Percentiles rank a stretch among this genome's conserved stretches.
Conservation (phyloP, 2,888 invertebrate species). For the Drosophila atripex region DNA sequence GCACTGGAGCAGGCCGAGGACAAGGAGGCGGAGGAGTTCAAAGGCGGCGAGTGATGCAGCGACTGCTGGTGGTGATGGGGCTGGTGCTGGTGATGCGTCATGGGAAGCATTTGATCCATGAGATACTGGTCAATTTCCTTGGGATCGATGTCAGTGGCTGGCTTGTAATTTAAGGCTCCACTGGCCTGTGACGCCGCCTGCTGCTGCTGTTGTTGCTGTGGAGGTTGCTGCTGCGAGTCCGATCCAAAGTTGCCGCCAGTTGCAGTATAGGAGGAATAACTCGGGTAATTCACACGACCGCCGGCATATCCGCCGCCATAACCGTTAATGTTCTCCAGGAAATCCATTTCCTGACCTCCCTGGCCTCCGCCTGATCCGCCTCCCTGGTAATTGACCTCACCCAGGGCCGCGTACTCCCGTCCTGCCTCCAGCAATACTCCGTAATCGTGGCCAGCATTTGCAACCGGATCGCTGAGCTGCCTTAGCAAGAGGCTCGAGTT, state of each 20-base stretch:
- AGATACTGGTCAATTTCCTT: constrained; percentile 84
- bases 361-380: constrained; percentile 8
- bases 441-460: constrained; percentile 57
- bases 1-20: constrained; percentile 72
- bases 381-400: constrained; percentile 64
- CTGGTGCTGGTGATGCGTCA: constrained; percentile 63
- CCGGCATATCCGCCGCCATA: constrained; percentile 41
- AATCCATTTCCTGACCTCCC: constrained; percentile 60
- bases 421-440: constrained; percentile 74
- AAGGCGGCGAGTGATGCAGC: constrained; percentile 62
- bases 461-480: constrained; percentile 65
- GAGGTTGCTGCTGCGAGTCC: constrained; percentile 30
- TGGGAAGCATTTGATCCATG: constrained; percentile 82
- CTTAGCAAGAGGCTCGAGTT: constrained; percentile 66
- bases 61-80: constrained; percentile 14
- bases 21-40: constrained; percentile 72
- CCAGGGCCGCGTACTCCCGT: constrained; percentile 75
- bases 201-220: constrained; percentile 16
- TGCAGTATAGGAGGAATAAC: constrained; percentile 51
- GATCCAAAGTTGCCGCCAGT: constrained; percentile 34
- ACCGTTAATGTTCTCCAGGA: constrained; percentile 63
- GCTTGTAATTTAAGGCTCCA: constrained; percentile 82
- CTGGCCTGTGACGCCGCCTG: constrained; percentile 77
- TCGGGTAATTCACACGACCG: constrained; percentile 27
- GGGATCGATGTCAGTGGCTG: constrained; percentile 79